Base-by-base conservation (phyloP, 1,140 invertebrate species). In the Riptortus pedestris region DNA sequence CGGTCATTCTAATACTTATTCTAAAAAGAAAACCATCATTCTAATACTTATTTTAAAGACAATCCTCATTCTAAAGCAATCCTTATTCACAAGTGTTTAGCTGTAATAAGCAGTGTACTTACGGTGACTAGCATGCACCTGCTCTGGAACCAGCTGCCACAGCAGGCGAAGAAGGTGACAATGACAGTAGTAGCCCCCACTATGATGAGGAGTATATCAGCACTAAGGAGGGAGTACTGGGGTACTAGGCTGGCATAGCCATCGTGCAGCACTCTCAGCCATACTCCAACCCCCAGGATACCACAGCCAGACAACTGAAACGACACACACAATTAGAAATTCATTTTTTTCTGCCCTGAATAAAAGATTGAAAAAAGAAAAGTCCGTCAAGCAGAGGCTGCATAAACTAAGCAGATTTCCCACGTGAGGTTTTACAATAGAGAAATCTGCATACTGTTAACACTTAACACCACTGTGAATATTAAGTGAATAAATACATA, bases 101-200 rank as follows among this genome's bases (percentile, higher is more conserved):
- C n/a, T n/a, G n/a, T n/a, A n/a, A n/a, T n/a, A n/a, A n/a, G n/a
- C n/a, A n/a, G n/a, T 45, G 20, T 11, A 78, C 82, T 78, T 74
- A 89, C 87, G 70, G 83, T 81, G 65, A 88, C 82, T 18, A 91
- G 77, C 70, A 90, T 79, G 69, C 85, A 88, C 71, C 84, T 80
- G 33, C 82, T 88, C 72, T 89, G 84, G 70, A 87, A 86, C 85
- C 86, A 90, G 47, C 86, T 82, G 12, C 88, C 88, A 72, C 87
- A 90, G 73, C 87, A 90, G 59, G 86, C 88, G 67, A 88, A 83
- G 74, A 90, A 88, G 29, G 86, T 84, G 1, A 88, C 78, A 55
- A 87, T 77, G 69, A 90, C 86, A 22, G 83, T 83, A 43, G 86
- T 70, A 38, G 82, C 79, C 57, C 88, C 88, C 18, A 83, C 78